Conservation (phyloP, 64 coral and sea anemone species). For the Montipora capricornis region DNA sequence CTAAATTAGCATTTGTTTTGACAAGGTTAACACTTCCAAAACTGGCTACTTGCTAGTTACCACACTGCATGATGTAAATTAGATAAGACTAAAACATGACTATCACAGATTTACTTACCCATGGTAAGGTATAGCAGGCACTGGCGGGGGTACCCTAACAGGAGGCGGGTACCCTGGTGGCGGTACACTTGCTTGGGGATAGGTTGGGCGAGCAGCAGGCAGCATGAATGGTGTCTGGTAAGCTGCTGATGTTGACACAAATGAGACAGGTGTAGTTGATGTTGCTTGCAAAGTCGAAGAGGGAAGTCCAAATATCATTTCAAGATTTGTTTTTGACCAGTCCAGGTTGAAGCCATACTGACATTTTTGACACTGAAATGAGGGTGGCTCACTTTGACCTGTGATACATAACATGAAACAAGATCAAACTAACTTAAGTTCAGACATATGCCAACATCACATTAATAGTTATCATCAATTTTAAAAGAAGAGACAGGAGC, state of each 20-base stretch:
- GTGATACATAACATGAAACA: neutral
- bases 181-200: neutral
- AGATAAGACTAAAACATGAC: too few species aligned
- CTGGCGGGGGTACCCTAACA: slow-evolving; percentile 33
- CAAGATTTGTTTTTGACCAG: slow-evolving; percentile 96
- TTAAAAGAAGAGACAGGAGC: neutral
- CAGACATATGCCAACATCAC: neutral
- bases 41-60: too few species aligned
- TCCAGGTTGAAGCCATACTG: slow-evolving; percentile 98
- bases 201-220: neutral
- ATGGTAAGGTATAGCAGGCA: slow-evolving; percentile 17
- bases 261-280: neutral
- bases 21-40: neutral
- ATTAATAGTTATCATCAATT: neutral
- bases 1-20: too few species aligned
- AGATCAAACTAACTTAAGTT: neutral
- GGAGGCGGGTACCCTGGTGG: slow-evolving; percentile 20
- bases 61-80: too few species aligned
- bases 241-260: neutral
- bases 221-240: slow-evolving; percentile 9
- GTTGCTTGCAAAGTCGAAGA: neutral
- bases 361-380: slow-evolving; percentile 93
- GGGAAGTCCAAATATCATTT: slow-evolving; percentile 82
- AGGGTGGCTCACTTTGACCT: slow-evolving; percentile 91
- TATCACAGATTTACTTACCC: slow-evolving; percentile 16